These are phyloP conservation scores for Rhingia campestris DNA, from an alignment of 2,888 invertebrate genomes.

Conservation along the genomic window DNA sequence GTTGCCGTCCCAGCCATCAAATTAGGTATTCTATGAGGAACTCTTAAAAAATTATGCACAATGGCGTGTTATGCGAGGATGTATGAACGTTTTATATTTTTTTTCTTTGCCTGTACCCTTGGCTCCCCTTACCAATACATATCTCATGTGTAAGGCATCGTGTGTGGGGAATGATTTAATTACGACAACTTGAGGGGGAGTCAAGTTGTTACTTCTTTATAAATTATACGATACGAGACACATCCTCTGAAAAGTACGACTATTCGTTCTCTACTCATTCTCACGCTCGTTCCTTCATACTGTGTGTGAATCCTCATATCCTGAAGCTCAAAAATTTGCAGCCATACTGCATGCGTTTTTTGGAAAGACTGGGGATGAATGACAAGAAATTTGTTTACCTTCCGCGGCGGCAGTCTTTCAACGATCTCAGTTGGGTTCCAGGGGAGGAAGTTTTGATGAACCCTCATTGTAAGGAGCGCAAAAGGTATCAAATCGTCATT, in stretches of 20 bases:
- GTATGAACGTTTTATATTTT: not conserved
- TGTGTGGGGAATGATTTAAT: slow-evolving; percentile 62
- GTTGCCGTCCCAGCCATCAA: slow-evolving; percentile 17
- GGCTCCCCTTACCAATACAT: slow-evolving; percentile 6
- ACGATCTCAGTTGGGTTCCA: slow-evolving; percentile 6
- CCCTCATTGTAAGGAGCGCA: slow-evolving; percentile 19
- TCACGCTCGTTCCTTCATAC: not conserved
- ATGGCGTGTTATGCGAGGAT: slow-evolving; percentile 35
- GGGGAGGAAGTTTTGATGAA: slow-evolving; percentile 13
- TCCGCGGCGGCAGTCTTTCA: slow-evolving; percentile 3
- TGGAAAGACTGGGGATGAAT: slow-evolving; percentile 11
- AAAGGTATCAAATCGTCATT: slow-evolving; percentile 50
- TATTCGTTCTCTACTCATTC: slow-evolving; percentile 12
- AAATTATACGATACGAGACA: slow-evolving; percentile 49
- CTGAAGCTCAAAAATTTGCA: slow-evolving; percentile 55
- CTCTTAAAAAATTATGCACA: slow-evolving; percentile 36
- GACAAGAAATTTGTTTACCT: slow-evolving; percentile 55
- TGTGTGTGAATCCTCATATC: slow-evolving; percentile 18
- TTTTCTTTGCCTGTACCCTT: slow-evolving; percentile 31
- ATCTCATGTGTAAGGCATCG: slow-evolving; percentile 31
- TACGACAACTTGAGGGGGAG: slow-evolving; percentile 54
- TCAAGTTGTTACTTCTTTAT: slow-evolving; percentile 60
- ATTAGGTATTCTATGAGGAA: slow-evolving; percentile 17
- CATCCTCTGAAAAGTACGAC: slow-evolving; percentile 17
- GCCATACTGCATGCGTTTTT: slow-evolving; percentile 50